Conservation (phyloP, 2,888 invertebrate genomes). For the Hemicrepidius hirtus region DNA sequence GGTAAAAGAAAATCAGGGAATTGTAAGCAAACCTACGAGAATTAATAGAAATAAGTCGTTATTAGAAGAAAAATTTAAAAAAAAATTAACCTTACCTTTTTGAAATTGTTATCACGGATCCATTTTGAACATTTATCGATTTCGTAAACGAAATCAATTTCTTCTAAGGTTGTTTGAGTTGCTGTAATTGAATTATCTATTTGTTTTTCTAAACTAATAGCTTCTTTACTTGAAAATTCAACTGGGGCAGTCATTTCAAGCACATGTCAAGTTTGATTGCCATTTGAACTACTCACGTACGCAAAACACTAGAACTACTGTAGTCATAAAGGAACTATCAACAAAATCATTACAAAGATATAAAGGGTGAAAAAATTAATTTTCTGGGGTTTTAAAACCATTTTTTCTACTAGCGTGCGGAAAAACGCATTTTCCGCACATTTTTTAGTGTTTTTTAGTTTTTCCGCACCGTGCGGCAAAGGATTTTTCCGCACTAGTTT, state of each 20-base stretch:
- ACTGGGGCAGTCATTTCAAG: conserved; percentile 23
- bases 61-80: conserved; percentile 27
- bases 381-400: too few species aligned
- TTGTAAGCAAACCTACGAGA: conserved; percentile 87
- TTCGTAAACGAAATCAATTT: conserved; percentile 75
- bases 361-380: too few species aligned
- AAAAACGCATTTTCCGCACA: too few species aligned
- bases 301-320: too few species aligned
- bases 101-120: conserved; percentile 80
- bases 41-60: conserved; percentile 10
- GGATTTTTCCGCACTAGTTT: too few species aligned
- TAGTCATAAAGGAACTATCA: too few species aligned
- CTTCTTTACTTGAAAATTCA: conserved; percentile 74
- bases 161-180: conserved; percentile 61
- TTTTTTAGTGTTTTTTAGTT: too few species aligned
- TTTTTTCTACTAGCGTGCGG: too few species aligned
- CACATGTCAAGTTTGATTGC: neutral
- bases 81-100: conserved; percentile 75
- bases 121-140: conserved; percentile 79
- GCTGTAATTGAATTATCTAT: conserved; percentile 63
- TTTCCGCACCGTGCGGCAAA: too few species aligned
- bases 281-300: neutral
- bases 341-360: too few species aligned
- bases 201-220: conserved; percentile 74
- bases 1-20: conserved; percentile 89